Evolutionary conservation across 2,113 vertebrate species (phyloP), one percentile per base, ranked within the genome.

Genomic region (Tautogolabrus adspersus): DNA sequence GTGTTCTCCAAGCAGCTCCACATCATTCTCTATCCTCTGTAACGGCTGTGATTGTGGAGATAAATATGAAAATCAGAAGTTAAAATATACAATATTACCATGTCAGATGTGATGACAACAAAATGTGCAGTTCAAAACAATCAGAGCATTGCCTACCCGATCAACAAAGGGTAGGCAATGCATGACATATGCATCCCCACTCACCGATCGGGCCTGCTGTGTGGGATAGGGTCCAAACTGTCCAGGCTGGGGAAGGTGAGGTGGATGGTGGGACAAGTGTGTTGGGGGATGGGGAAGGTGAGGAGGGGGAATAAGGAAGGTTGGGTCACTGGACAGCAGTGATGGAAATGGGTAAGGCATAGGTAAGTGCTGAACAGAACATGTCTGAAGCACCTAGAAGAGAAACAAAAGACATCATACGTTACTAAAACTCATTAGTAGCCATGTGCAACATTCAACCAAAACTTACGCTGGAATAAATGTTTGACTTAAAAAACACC

Each of bases 11-110:
- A 99, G 94, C 61, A 99, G 93, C 88, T 99, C 98, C 84, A 99
- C 98, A 19, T 99, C 98, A 71, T 99, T 99, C 88, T 99, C 98
- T 95, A 99, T 99, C 92, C 97, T 97, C 85, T 99, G 98, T 90
- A 99, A 94, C 1, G 98, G 97, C 97, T 99, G 82, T 0, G 2
- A 19, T 51, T 40, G 37, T 0, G 26, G 30, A 66, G 23, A 44
- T 6, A 55, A 22, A 56, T 13, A 18, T 47, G 46, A n/a, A 16
- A 22, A 64, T 13, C 7, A 42, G 79, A 54, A 47, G 1, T 3
- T 65, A 2, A 47, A 51, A 76, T 47, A 47, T 19, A 49, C 16
- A 49, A 18, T 19, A 16, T 49, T 18, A 47, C 12, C 46, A 11
- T 42, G 8, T 34, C 30, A 42, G 11, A 42, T 11, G 40, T 42